Base-by-base conservation (phyloP, 2,113 vertebrate genomes). In the Planiliza haematocheilus region DNA sequence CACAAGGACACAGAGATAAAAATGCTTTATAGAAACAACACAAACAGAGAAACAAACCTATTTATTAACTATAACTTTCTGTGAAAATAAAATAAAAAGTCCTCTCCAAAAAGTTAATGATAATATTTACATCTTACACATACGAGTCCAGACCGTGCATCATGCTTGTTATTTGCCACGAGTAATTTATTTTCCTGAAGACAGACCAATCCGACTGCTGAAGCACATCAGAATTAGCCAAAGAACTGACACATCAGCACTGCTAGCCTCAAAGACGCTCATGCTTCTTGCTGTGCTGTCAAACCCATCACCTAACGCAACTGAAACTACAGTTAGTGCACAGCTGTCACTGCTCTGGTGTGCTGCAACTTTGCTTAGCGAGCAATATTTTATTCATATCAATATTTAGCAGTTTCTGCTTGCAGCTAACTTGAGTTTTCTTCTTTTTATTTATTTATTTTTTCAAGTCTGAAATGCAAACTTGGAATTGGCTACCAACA, bases 231-330 rank as follows among this genome's bases (percentile, higher is more conserved):
- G 36, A 57, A 60, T 50, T n/a, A 51, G 62, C 58, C 50, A 37
- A 45, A 66, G n/a, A 70, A 46, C 17, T 30, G 52, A 41, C 14
- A 62, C 66, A 57, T 58, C 34, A 52, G 55, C 66, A 42, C 2
- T 69, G n/a, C 12, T 42, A 48, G 38, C 52, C 46, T 55, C 45
- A 51, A 7, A 21, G 50, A 62, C 37, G 56, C 52, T 48, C 37
- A 63, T 21, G 52, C 51, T n/a, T n/a, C n/a, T n/a, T 49, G 51
- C 51, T 59, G 49, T 38, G 55, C 67, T 72, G 82, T 66, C 46
- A 59, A 68, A 45, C 30, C 58, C 51, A 34, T 78, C 70, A 60
- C 36, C 53, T 74, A 62, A 61, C 2, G 49, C 70, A 79, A 66
- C 70, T 61, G 53, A 12, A 66, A 21, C 36, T 53, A 7, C 4